Percentiles rank a stretch among this genome's conserved stretches.
These are phyloP conservation scores for Ornithoptera priamus DNA, from an alignment of 2,888 invertebrate genomes.

Conservation along the genomic window DNA sequence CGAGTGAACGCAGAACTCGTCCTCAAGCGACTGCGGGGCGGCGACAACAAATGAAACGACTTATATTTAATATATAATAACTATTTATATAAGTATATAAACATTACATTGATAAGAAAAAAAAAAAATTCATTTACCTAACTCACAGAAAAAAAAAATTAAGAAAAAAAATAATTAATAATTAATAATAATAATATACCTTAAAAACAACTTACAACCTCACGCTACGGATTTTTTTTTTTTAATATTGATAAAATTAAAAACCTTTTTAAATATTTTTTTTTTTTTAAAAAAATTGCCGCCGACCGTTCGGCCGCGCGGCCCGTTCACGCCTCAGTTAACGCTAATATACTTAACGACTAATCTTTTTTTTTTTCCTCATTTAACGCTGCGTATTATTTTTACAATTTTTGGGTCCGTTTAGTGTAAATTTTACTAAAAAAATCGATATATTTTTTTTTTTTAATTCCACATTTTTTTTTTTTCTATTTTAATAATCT, in stretches of 20 bases:
- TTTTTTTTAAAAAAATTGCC: conserved; percentile 38
- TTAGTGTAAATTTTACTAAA: conserved; percentile 55
- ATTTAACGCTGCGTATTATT: conserved; percentile 56
- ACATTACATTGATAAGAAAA: conserved; percentile 77
- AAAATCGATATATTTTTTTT: conserved; percentile 35
- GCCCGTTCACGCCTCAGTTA: conserved; percentile 36
- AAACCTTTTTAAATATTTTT: conserved; percentile 48
- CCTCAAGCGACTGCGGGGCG: background rate
- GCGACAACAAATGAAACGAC: conserved; percentile 20
- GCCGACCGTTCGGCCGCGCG: background rate
- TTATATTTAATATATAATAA: conserved; percentile 48
- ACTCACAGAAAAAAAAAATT: conserved; percentile 59
- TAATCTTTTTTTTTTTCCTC: conserved; percentile 44
- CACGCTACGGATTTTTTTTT: conserved; percentile 65
- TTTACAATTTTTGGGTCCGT: conserved; percentile 69
- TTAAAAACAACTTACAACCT: conserved; percentile 75
- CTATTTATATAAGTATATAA: conserved; percentile 80
- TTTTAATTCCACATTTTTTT: background rate
- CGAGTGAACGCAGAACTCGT: no score
- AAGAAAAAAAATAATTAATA: conserved; percentile 47
- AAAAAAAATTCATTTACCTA: conserved; percentile 76
- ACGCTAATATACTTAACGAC: conserved; percentile 40
- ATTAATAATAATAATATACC: conserved; percentile 48
- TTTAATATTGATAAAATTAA: conserved; percentile 50
- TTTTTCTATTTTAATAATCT: no score